Evolutionary conservation across 2,888 invertebrate species (phyloP), one percentile per base, ranked within the genome.

Genomic region (Anorthoa munda): DNA sequence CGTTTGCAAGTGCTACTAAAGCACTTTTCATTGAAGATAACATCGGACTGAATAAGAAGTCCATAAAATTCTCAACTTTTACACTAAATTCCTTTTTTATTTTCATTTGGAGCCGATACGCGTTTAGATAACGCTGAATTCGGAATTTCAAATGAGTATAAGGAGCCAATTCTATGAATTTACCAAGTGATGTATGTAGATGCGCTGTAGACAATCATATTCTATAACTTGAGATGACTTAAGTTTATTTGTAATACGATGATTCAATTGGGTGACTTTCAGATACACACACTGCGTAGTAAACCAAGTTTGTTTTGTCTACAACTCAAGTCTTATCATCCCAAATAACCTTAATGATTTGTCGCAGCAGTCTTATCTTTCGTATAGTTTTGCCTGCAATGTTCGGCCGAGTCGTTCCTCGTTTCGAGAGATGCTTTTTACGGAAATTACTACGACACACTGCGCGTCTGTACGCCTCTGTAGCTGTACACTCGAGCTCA

Each of bases 321-420:
- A 69, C n/a, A 63, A 46, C 55, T 18, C 1, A 48, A 23, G 12
- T 59, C 5, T 66, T 77, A 61, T 74, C 59, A 45, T 51, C 48
- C 55, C 31, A 69, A 64, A 66, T 66, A 53, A 56, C 50, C 71
- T 21, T 17, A 70, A 31, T 17, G 18, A 39, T 77, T 48, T 45
- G 53, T 50, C 45, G 72, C 68, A 73, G 58, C 72, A 72, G 77
- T 69, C 77, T 66, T 77, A 69, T 77, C 66, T 67, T 87, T 87
- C 90, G 79, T 79, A 79, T 85, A 86, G 88, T 89, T 88, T 85
- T 82, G 80, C 81, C 79, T 72, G 86, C 88, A 90, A 88, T 90
- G 91, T 90, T 90, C 86, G 84, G 61, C 83, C 72, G 84, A 89
- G 84, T 85, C 86, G 87, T 76, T 77, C 71, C 50, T 75, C 56